phyloP scores from a whole-genome alignment of 2,113 vertebrate species.

The Vombatus ursinus region DNA sequence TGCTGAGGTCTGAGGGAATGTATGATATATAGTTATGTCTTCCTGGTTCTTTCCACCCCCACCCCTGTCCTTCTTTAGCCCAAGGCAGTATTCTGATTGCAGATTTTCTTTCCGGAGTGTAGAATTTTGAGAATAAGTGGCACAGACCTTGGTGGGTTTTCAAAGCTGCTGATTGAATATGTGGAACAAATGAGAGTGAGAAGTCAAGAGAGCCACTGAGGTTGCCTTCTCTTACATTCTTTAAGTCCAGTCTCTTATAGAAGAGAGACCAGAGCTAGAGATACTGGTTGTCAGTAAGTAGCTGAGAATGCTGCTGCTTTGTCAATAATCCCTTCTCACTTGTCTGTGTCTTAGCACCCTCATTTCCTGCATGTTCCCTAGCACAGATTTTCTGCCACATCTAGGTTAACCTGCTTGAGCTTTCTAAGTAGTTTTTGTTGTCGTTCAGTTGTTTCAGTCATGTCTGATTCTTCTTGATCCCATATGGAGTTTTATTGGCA shows the following conservation, averaged over 20 bases:
- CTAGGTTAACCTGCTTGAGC: not conserved
- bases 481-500: not conserved
- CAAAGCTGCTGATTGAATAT: conserved; percentile 30
- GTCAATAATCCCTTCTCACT: not conserved
- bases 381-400: not conserved
- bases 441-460: not conserved
- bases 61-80: not conserved
- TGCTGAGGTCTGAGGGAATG: conserved; percentile 43
- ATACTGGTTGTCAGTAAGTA: not conserved
- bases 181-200: too few relatives aligned
- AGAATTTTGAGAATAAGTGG: conserved; percentile 36
- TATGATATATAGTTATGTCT: not conserved
- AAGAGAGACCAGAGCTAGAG: not conserved
- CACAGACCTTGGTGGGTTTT: conserved; percentile 31
- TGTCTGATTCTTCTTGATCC: not conserved
- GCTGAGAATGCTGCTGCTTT: not conserved
- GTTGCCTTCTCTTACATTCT: too few relatives aligned
- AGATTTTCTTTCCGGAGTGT: conserved; percentile 39
- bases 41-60: not conserved
- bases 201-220: too few relatives aligned
- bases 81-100: not conserved
- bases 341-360: not conserved
- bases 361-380: not conserved
- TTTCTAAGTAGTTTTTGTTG: not conserved
- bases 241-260: conserved; percentile 40